These are phyloP conservation scores for Nomada goodeniana DNA, from an alignment of 2,888 invertebrate genomes.

Conservation along the genomic window DNA sequence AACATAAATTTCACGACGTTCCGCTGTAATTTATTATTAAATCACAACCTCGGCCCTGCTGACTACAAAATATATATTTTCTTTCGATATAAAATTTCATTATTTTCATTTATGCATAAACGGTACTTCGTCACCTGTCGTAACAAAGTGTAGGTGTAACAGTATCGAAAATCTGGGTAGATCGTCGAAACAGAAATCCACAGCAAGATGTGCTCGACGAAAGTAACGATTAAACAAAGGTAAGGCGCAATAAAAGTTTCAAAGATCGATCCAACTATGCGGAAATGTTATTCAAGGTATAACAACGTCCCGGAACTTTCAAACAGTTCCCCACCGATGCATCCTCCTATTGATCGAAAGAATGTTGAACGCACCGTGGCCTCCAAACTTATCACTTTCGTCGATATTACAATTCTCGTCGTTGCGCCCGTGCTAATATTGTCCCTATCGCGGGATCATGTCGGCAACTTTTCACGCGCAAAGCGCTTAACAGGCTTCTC, in stretches of 20 bases:
- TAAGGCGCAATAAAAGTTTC: conserved; percentile 33
- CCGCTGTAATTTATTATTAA: too few species aligned
- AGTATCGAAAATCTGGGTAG: too few species aligned
- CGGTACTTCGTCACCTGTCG: too few species aligned
- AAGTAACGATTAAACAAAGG: conserved; percentile 39
- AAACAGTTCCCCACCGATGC: conserved; percentile 8
- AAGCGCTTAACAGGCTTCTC: conserved; percentile 7
- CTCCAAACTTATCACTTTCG: conserved; percentile 49
- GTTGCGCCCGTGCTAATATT: conserved; percentile 10
- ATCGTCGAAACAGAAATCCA: too few species aligned
- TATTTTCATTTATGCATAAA: too few species aligned
- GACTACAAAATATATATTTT: too few species aligned
- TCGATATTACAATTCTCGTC: conserved; percentile 30
- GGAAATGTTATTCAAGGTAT: conserved; percentile 29
- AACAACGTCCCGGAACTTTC: conserved; percentile 36
- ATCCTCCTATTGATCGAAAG: conserved; percentile 35
- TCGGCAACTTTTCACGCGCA: conserved; percentile 1
- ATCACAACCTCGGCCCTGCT: too few species aligned
- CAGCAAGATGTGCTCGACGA: background rate
- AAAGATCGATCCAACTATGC: conserved; percentile 32
- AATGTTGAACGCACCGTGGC: background rate
- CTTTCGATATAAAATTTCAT: too few species aligned
- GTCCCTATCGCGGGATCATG: conserved; percentile 9
- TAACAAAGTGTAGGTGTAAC: too few species aligned
- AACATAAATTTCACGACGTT: too few species aligned